phyloP scores from a whole-genome alignment of 2,113 vertebrate species.

The Sardina pilchardus region DNA sequence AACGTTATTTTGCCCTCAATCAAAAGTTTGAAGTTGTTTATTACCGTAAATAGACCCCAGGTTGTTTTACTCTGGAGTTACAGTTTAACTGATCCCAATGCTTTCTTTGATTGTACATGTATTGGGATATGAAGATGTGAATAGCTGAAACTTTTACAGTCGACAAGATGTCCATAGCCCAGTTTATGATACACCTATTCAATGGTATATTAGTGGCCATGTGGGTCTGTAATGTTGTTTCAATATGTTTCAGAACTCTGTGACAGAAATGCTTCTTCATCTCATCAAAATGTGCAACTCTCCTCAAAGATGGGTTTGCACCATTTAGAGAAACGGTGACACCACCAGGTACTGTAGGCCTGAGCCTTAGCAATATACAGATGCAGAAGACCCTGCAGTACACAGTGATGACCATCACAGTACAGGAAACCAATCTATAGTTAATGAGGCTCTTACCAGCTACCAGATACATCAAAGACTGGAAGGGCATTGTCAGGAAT shows the following conservation, averaged over 20 bases:
- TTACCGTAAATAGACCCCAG: too few species aligned
- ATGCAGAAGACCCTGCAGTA: background rate
- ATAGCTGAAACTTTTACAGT: too few species aligned
- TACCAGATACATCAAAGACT: background rate
- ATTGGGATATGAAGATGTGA: too few species aligned
- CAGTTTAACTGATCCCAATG: background rate
- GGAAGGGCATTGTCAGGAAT: background rate
- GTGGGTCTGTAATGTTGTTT: too few species aligned
- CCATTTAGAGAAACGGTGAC: background rate
- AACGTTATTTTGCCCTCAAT: too few species aligned
- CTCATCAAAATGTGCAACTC: background rate
- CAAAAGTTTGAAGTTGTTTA: too few species aligned
- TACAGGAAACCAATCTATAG: slow-evolving; percentile 37
- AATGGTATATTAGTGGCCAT: too few species aligned
- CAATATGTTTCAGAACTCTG: background rate
- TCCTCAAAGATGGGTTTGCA: background rate
- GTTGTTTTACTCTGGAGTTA: background rate
- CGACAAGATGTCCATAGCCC: too few species aligned
- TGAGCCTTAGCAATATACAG: background rate
- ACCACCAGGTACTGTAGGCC: background rate
- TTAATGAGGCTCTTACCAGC: slow-evolving; percentile 50
- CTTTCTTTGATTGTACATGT: background rate
- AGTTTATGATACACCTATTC: too few species aligned
- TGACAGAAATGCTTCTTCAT: background rate
- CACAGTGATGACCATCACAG: background rate